These are phyloP conservation scores for Osmerus eperlanus DNA, from an alignment of 2,113 vertebrate species.

Conservation along the genomic window DNA sequence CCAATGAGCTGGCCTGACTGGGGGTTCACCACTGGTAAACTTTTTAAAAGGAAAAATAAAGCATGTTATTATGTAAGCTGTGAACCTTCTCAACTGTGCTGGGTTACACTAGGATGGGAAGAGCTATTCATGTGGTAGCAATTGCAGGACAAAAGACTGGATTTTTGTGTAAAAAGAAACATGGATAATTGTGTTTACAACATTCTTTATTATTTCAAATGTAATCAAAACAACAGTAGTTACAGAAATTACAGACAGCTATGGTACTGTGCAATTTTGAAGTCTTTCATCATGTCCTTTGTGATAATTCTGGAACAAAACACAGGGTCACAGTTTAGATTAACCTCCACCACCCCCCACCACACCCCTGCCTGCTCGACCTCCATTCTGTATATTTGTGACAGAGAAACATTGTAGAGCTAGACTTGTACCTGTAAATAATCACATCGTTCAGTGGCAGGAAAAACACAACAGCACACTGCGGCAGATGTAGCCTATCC, in stretches of 20 bases:
- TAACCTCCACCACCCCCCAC: not conserved
- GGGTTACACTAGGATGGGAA: too few species aligned
- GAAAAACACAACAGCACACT: constrained; percentile 31
- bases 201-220: constrained; percentile 73
- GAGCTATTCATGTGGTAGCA: not conserved
- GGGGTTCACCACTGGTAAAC: too few species aligned
- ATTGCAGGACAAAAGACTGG: not conserved
- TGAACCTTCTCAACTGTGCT: too few species aligned
- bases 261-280: constrained; percentile 55
- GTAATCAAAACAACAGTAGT: constrained; percentile 74
- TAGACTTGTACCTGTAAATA: constrained; percentile 11
- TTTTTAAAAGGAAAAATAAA: too few species aligned
- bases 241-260: constrained; percentile 68
- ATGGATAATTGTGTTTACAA: constrained; percentile 47
- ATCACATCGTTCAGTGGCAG: constrained; percentile 12
- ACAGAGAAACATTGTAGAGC: constrained; percentile 17
- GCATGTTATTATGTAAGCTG: too few species aligned
- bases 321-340: constrained; percentile 30
- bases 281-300: constrained; percentile 41
- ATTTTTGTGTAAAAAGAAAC: not conserved
- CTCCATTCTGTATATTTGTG: constrained; percentile 4
- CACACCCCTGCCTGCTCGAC: too few species aligned
- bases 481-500: constrained; percentile 22
- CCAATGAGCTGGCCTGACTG: too few species aligned
- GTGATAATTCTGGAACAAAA: constrained; percentile 40